Evolutionary conservation across 2,797 vertebrate species (phyloP).

Genomic region (Centroberyx gerrardi): DNA sequence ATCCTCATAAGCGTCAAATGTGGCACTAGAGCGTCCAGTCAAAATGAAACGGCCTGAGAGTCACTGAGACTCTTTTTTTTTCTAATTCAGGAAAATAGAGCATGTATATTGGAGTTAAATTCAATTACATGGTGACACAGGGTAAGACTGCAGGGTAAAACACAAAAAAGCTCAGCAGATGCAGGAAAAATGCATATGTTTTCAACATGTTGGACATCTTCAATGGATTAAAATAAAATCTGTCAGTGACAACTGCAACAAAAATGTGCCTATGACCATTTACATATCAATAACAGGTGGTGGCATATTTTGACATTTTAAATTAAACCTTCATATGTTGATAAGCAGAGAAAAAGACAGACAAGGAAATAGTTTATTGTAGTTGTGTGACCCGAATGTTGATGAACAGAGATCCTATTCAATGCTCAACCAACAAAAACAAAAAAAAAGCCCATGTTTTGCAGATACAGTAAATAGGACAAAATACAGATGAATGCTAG

Average conservation of each 20-base stretch:
- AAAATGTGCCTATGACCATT: neutral
- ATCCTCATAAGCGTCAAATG: slow-evolving; percentile 53
- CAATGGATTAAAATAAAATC: slow-evolving; percentile 9
- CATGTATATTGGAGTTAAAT: slow-evolving; percentile 23
- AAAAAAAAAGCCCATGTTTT: neutral
- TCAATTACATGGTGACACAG: slow-evolving; percentile 29
- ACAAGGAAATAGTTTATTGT: slow-evolving; percentile 12
- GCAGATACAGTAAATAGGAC: slow-evolving; percentile 2
- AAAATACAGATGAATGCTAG: slow-evolving; percentile 1
- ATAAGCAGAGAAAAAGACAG: neutral
- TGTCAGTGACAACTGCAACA: neutral
- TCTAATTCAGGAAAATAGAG: slow-evolving; percentile 5
- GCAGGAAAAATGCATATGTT: slow-evolving; percentile 2
- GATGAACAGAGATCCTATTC: slow-evolving; percentile 7
- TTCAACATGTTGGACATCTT: slow-evolving; percentile 6
- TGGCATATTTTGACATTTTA: slow-evolving; percentile 13
- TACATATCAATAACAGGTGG: neutral
- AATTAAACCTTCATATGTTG: slow-evolving; percentile 30
- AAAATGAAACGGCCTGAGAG: slow-evolving; percentile 40
- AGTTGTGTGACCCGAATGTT: slow-evolving; percentile 24
- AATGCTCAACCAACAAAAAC: neutral
- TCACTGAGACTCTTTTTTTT: slow-evolving; percentile 52
- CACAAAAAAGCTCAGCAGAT: neutral
- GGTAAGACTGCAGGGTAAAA: slow-evolving; percentile 2
- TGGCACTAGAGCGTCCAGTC: slow-evolving; percentile 34